Conservation (phyloP, 2,113 vertebrate species). For the Phoenicopterus ruber region DNA sequence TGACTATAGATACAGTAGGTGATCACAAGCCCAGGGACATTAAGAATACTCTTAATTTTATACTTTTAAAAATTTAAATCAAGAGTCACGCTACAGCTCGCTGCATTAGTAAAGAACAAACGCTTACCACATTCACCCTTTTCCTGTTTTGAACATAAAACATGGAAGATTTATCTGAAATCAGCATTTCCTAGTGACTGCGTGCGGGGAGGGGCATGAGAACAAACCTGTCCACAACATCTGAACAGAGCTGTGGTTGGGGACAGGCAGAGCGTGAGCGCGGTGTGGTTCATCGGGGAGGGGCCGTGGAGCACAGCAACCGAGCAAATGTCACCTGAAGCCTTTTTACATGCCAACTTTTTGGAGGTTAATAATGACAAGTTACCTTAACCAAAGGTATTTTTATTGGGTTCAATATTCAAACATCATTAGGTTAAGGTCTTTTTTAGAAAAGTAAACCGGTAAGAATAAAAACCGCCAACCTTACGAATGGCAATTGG, state of each 20-base stretch:
- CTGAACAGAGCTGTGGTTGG: background rate
- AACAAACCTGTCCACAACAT: background rate
- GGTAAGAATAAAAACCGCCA: background rate
- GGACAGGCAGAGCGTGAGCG: rapidly evolving
- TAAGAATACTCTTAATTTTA: background rate
- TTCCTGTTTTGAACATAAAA: background rate
- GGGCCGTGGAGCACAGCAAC: rapidly evolving
- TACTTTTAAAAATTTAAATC: background rate
- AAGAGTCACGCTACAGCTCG: background rate
- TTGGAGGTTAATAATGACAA: slow-evolving; percentile 8
- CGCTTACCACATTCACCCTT: background rate
- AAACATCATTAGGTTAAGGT: slow-evolving; percentile 4
- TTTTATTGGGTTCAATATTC: slow-evolving; percentile 32
- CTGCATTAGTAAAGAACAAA: background rate
- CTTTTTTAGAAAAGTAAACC: background rate
- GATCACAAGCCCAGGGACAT: background rate
- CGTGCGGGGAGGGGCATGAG: background rate
- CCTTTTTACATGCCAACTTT: background rate
- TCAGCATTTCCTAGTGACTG: background rate
- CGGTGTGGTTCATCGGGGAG: background rate
- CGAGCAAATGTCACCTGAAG: background rate
- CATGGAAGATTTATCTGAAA: background rate
- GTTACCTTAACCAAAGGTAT: slow-evolving; percentile 21
- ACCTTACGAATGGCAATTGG: background rate
- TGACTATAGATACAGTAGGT: background rate